phyloP scores from a whole-genome alignment of 2,113 vertebrate species.

The Corynorhinus townsendii region DNA sequence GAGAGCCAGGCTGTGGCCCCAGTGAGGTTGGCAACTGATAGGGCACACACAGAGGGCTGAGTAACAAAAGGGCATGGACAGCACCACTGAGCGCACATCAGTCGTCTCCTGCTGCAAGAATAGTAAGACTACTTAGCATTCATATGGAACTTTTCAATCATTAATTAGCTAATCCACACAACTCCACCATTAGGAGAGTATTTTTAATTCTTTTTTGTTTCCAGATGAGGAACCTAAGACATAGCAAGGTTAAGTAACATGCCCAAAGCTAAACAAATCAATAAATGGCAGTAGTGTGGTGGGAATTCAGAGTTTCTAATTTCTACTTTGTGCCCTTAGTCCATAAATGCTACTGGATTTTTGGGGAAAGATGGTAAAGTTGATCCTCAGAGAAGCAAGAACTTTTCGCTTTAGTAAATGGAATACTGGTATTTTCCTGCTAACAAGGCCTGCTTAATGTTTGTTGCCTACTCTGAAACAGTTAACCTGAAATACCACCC shows the following conservation, averaged over 20 bases:
- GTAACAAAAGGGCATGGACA: not conserved
- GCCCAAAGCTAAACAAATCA: conserved; percentile 24
- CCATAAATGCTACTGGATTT: not conserved
- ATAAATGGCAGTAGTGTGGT: not conserved
- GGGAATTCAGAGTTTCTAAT: not conserved
- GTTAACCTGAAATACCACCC: not conserved
- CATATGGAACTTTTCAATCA: conserved; percentile 35
- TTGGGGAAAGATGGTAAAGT: not conserved
- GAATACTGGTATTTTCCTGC: not conserved
- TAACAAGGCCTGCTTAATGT: not conserved
- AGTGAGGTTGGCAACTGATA: not conserved
- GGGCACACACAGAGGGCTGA: not conserved
- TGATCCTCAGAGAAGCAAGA: not conserved
- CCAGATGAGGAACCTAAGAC: conserved; percentile 34
- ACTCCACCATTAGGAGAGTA: not conserved
- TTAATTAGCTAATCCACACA: conserved; percentile 46
- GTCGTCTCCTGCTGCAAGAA: not conserved
- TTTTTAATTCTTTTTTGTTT: conserved; percentile 56
- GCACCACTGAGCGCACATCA: not conserved
- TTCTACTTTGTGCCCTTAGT: not conserved
- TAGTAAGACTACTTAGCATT: conserved; percentile 48
- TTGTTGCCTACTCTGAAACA: not conserved
- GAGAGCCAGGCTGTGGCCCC: not conserved
- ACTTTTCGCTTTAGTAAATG: not conserved
- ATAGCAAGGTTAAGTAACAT: conserved; percentile 12